Conservation (phyloP, 2,113 vertebrate genomes). For the Apteryx mantelli region DNA sequence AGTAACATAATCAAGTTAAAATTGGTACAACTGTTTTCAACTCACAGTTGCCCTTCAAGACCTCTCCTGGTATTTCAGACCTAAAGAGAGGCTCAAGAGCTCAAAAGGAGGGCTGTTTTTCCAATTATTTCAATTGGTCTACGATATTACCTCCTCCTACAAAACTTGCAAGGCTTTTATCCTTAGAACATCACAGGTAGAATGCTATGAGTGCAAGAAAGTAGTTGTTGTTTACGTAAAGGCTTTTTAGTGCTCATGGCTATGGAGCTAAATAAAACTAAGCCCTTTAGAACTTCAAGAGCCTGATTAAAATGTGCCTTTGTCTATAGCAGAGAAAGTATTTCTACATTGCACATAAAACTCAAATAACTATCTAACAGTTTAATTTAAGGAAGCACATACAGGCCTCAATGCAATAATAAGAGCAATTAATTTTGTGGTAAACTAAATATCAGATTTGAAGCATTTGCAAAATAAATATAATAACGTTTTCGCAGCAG, state of each 20-base stretch:
- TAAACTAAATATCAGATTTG: slow-evolving; percentile 57
- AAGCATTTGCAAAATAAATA: slow-evolving; percentile 55
- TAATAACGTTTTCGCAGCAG: slow-evolving; percentile 25
- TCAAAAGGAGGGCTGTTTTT: not conserved
- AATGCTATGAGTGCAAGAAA: not conserved
- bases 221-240: slow-evolving; percentile 7
- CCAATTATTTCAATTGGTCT: not conserved
- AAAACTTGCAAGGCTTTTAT: not conserved
- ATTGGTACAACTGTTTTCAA: not conserved
- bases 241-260: not conserved
- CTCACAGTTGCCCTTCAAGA: not conserved
- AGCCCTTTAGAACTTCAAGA: not conserved
- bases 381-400: slow-evolving; percentile 50
- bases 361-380: slow-evolving; percentile 39
- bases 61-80: not conserved
- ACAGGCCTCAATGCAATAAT: not conserved
- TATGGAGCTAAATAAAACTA: slow-evolving; percentile 23
- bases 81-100: not conserved
- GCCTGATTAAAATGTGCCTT: slow-evolving; percentile 5
- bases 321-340: slow-evolving; percentile 23
- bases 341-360: slow-evolving; percentile 29
- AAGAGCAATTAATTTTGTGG: slow-evolving; percentile 31
- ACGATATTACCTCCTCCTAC: not conserved
- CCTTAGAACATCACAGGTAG: not conserved
- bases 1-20: not conserved